Percentiles rank a stretch among this genome's conserved stretches.
These are phyloP conservation scores for Acipenser transmontanus DNA, from an alignment of 2,797 vertebrate species.

Conservation along the genomic window DNA sequence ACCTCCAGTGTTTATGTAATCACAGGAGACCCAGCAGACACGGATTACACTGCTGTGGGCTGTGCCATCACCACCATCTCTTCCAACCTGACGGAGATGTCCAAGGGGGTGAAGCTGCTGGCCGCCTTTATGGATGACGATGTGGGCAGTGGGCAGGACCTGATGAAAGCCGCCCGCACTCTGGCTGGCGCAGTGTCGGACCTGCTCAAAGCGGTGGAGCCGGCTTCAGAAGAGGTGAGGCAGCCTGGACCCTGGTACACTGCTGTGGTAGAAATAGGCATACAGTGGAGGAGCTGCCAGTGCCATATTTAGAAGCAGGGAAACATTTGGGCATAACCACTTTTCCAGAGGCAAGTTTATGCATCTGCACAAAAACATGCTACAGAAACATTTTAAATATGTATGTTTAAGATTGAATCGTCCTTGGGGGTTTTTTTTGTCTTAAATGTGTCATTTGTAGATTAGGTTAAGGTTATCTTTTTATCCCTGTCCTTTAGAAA, in stretches of 20 bases:
- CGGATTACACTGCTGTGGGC: constrained; percentile 93
- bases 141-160: constrained; percentile 89
- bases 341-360: no score
- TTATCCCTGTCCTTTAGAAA: no score
- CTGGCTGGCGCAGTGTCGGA: constrained; percentile 89
- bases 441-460: no score
- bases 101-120: constrained; percentile 90
- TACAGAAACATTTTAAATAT: not conserved
- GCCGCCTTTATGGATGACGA: constrained; percentile 94
- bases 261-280: not conserved
- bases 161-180: constrained; percentile 87
- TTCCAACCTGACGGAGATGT: constrained; percentile 98
- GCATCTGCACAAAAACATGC: no score
- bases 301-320: not conserved
- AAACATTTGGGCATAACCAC: not conserved
- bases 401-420: not conserved
- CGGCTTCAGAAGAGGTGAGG: constrained; percentile 86
- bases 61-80: constrained; percentile 98
- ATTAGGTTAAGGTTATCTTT: no score
- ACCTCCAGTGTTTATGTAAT: constrained; percentile 3
- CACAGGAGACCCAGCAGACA: constrained; percentile 90
- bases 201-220: constrained; percentile 89
- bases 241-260: not conserved
- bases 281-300: not conserved
- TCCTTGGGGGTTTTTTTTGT: no score